Base-by-base conservation (phyloP, 2,888 invertebrate genomes). In the Andrena chrysosceles region DNA sequence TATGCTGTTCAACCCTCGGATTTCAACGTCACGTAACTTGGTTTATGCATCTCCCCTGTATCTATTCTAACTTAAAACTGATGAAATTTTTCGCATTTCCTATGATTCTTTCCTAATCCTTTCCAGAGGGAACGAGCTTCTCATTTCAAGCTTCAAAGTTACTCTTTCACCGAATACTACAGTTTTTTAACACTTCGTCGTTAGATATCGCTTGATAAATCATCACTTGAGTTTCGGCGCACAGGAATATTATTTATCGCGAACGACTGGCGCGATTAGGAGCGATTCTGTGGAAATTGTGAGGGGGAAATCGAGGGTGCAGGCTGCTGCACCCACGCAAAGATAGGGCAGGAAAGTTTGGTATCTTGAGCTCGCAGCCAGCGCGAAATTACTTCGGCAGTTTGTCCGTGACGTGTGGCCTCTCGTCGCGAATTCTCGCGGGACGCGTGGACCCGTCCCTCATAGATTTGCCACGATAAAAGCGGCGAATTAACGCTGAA, bases 331-430 rank as follows among this genome's bases (percentile, higher is more conserved):
- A 35, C 20, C 33, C 16, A 31, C 23, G 54, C 29, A 49, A 76
- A 78, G 81, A 81, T 81, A 79, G 83, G 67, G 52, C 29, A 3
- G 63, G 49, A 81, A 85, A 81, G 60, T 85, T 85, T 78, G 42
- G 80, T 87, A 85, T 87, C 85, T 87, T 72, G 74, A 63, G 35
- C 60, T 85, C 71, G 77, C 85, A 87, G 85, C 71, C 68, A 71
- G 69, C 59, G 71, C 59, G 73, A 81, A 86, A 86, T 86, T 86
- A 77, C 82, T 80, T 78, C 31, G 70, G 66, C 66, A 82, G 71
- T 86, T 86, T 86, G 76, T 78, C 74, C 70, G 76, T 59, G 76
- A 75, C 70, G 68, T 48, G 20, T 31, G 31, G 68, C 54, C 59
- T 48, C 72, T 59, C 70, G 52, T 59, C 59, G 75, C 71, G 49